Conservation (phyloP, 1,140 invertebrate genomes). For the Dinoponera quadriceps region DNA sequence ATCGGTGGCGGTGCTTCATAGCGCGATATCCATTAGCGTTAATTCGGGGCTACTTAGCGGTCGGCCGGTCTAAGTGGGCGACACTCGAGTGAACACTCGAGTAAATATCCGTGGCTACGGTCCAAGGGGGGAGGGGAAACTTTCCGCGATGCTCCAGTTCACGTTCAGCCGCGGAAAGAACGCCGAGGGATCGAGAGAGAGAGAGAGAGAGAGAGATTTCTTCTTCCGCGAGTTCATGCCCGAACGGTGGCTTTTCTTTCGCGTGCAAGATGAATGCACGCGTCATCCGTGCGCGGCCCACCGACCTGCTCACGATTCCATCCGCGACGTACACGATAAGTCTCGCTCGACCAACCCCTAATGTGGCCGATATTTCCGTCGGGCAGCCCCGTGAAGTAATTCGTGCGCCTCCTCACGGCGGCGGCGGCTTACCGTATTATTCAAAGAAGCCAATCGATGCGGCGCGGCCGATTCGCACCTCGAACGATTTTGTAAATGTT, state of each 20-base stretch:
- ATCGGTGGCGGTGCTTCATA: constrained; percentile 69
- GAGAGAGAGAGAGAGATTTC: not conserved
- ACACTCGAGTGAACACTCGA: constrained; percentile 57
- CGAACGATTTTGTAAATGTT: no score
- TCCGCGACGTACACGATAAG: constrained; percentile 33
- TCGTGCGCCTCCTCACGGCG: not conserved
- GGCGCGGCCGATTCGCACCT: not conserved
- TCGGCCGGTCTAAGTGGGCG: constrained; percentile 45
- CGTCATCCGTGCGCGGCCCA: constrained; percentile 35
- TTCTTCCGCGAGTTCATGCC: constrained; percentile 35
- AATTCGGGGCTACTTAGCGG: constrained; percentile 66
- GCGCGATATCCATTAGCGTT: constrained; percentile 69
- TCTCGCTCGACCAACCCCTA: constrained; percentile 36
- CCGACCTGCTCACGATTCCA: constrained; percentile 51
- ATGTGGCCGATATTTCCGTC: constrained; percentile 44
- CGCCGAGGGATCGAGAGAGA: constrained; percentile 1
- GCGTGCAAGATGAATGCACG: constrained; percentile 39
- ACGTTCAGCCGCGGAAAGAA: constrained; percentile 28
- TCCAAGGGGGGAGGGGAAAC: constrained; percentile 43
- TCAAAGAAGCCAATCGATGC: constrained; percentile 14
- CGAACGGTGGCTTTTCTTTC: constrained; percentile 41
- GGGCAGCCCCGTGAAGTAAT: constrained; percentile 34
- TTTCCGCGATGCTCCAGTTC: constrained; percentile 32
- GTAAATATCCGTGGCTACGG: constrained; percentile 52
- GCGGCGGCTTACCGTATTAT: not conserved